phyloP scores from a whole-genome alignment of 2,888 invertebrate species.

The Creontiades dilutus region DNA sequence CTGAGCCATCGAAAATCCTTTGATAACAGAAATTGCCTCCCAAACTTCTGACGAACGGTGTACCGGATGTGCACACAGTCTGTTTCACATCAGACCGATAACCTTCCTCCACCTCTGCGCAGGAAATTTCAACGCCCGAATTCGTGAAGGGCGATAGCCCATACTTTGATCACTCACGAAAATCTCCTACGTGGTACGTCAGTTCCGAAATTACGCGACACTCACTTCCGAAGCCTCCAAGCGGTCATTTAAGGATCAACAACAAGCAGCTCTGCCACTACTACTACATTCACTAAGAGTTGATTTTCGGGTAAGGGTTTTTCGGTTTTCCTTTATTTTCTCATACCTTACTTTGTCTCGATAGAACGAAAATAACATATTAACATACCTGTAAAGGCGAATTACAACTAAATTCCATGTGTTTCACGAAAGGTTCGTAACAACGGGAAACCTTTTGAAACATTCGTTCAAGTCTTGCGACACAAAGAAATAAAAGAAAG shows the following conservation, averaged over 20 bases:
- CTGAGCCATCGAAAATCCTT: neutral
- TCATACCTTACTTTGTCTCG: too few species aligned
- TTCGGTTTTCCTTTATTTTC: too few species aligned
- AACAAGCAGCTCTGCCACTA: neutral
- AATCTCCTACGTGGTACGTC: neutral
- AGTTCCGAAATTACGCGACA: neutral
- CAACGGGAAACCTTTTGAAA: too few species aligned
- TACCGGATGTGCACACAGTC: neutral
- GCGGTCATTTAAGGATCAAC: neutral
- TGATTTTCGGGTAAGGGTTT: too few species aligned
- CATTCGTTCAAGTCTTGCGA: too few species aligned
- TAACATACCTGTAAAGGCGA: too few species aligned
- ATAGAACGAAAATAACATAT: too few species aligned
- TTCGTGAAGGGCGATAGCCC: neutral
- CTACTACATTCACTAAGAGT: too few species aligned
- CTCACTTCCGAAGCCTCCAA: neutral
- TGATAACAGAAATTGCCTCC: neutral
- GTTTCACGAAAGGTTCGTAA: too few species aligned
- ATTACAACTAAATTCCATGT: too few species aligned
- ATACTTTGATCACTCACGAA: conserved; percentile 7
- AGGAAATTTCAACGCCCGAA: conserved; percentile 19
- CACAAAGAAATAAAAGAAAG: too few species aligned
- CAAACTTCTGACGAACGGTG: neutral
- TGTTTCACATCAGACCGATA: neutral
- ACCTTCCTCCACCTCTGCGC: neutral